These are phyloP conservation scores for Syngnathus acus DNA, from an alignment of 2,797 vertebrate genomes.

Conservation along the genomic window DNA sequence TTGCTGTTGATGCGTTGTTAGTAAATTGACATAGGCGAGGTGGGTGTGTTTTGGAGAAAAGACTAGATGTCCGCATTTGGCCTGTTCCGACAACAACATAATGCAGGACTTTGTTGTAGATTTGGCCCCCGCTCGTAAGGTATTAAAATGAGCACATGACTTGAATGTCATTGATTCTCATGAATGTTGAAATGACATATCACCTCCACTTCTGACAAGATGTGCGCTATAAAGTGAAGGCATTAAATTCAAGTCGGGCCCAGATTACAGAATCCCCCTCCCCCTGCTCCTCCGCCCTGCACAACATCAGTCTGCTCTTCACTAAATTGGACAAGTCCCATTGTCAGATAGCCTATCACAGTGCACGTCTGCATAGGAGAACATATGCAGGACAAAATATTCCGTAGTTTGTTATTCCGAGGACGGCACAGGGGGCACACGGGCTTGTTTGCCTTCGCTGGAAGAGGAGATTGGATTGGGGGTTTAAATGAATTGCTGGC, in stretches of 20 bases:
- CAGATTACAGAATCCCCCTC: slow-evolving; percentile 67
- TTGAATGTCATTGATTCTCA: slow-evolving; percentile 74
- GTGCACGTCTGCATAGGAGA: slow-evolving; percentile 62
- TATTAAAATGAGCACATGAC: slow-evolving; percentile 69
- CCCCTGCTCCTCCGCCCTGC: slow-evolving; percentile 36
- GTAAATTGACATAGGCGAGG: slow-evolving; percentile 39
- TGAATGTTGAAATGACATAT: slow-evolving; percentile 73
- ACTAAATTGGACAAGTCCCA: slow-evolving; percentile 73
- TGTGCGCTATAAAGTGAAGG: slow-evolving; percentile 54
- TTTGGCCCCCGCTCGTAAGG: slow-evolving; percentile 30
- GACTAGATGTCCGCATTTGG: background rate
- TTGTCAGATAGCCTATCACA: slow-evolving; percentile 64
- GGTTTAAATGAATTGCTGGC: slow-evolving; percentile 78
- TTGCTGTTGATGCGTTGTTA: slow-evolving; percentile 51
- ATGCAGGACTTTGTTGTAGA: slow-evolving; percentile 26
- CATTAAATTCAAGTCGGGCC: slow-evolving; percentile 62
- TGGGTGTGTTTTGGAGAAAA: slow-evolving; percentile 3
- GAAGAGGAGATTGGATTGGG: slow-evolving; percentile 79
- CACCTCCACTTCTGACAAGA: slow-evolving; percentile 58
- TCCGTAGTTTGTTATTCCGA: slow-evolving; percentile 76
- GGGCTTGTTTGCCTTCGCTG: slow-evolving; percentile 76
- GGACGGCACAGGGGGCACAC: slow-evolving; percentile 68
- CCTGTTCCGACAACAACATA: background rate
- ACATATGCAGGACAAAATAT: slow-evolving; percentile 79
- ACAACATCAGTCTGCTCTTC: slow-evolving; percentile 62